Conservation (phyloP, 2,797 vertebrate species). For the Varecia variegata region DNA sequence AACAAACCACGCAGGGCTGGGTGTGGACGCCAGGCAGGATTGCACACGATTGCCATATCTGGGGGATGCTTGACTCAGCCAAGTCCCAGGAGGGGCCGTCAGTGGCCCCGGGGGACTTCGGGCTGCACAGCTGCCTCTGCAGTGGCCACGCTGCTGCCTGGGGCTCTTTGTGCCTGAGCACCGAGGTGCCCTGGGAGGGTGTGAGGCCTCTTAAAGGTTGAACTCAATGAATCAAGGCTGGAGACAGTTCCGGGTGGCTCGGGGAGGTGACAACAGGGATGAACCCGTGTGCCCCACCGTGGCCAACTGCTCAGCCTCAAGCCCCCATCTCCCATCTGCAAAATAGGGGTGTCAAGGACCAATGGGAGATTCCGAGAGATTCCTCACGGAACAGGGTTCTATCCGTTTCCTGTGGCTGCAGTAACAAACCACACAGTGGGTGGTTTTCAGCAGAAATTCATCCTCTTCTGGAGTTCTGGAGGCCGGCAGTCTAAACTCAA, state of each 20-base stretch:
- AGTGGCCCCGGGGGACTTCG: neutral
- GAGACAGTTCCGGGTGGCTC: neutral
- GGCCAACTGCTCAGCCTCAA: neutral
- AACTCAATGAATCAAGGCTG: neutral
- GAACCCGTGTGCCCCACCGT: fast-evolving
- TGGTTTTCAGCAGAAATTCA: neutral
- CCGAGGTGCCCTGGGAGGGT: neutral
- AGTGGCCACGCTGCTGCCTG: neutral
- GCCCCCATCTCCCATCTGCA: neutral
- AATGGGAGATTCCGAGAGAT: fast-evolving
- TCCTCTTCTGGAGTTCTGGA: too few relatives aligned
- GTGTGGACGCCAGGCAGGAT: neutral
- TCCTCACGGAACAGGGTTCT: fast-evolving
- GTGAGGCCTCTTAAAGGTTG: neutral
- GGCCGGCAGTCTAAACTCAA: neutral
- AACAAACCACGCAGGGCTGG: neutral
- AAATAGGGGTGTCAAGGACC: neutral
- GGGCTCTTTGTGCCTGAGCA: neutral
- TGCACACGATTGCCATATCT: neutral
- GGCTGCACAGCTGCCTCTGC: neutral
- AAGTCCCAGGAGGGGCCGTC: neutral
- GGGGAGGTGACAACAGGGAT: neutral
- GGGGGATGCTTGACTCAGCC: neutral
- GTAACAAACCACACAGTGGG: neutral
- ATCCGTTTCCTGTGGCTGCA: fast-evolving